Evolutionary conservation across 2,888 invertebrate species (phyloP).

Genomic region (Hoplodrina blanda): DNA sequence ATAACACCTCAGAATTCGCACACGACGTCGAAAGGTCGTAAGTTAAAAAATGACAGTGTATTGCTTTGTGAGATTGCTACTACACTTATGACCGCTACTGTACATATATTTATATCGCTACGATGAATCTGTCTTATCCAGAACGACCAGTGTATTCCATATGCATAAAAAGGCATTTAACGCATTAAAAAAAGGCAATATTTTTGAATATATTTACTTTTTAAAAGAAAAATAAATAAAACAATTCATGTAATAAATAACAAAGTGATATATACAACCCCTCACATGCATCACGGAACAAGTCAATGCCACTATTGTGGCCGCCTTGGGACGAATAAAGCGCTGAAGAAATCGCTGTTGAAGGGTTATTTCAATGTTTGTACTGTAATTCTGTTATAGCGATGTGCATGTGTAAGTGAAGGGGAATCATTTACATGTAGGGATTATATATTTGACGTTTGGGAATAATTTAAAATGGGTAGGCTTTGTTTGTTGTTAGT

Average conservation of each 20-base stretch:
- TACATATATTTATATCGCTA: no score
- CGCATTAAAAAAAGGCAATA: no score
- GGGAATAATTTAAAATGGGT: constrained; percentile 43
- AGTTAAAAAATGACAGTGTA: no score
- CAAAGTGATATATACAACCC: constrained; percentile 12
- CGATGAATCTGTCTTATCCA: no score
- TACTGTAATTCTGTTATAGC: constrained; percentile 36
- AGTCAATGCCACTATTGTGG: constrained; percentile 34
- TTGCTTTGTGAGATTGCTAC: no score
- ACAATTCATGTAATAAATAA: constrained; percentile 17
- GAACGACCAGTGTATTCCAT: no score
- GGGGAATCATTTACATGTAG: constrained; percentile 18
- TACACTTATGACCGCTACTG: no score
- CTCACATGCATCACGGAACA: constrained; percentile 32
- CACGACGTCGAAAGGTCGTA: no score
- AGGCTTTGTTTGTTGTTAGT: constrained; percentile 2
- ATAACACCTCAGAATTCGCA: no score
- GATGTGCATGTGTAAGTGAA: constrained; percentile 20
- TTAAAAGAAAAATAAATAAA: background rate
- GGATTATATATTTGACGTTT: constrained; percentile 33
- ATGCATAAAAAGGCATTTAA: no score
- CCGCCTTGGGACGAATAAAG: constrained; percentile 55
- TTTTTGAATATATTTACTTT: no score
- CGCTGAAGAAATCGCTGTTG: constrained; percentile 44
- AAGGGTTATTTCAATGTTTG: constrained; percentile 44